A percentile compares a stretch with the other conserved stretches of the same genome.
These are phyloP conservation scores for Hemibagrus wyckioides DNA, from an alignment of 2,113 vertebrate genomes.

Conservation along the genomic window DNA sequence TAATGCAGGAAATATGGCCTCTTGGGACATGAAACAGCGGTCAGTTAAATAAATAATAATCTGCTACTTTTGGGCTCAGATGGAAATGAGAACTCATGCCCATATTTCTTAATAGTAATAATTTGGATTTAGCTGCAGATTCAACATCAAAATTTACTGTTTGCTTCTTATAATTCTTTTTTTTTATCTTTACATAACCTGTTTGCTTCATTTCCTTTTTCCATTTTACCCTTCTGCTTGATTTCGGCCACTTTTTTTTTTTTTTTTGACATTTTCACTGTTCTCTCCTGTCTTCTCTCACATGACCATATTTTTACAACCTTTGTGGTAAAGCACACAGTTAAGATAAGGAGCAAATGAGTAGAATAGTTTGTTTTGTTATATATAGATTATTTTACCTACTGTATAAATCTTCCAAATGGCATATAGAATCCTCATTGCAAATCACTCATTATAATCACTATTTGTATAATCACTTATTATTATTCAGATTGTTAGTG, in stretches of 20 bases:
- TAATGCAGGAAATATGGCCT: slow-evolving; percentile 69
- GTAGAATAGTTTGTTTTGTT: too few relatives aligned
- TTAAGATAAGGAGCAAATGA: neutral
- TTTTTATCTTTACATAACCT: neutral
- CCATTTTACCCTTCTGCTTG: neutral
- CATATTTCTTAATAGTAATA: slow-evolving; percentile 19
- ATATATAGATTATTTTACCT: neutral
- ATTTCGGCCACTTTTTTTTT: neutral
- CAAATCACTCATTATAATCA: too few relatives aligned
- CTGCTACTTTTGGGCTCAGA: slow-evolving; percentile 33
- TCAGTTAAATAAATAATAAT: slow-evolving; percentile 69
- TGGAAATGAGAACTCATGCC: slow-evolving; percentile 41
- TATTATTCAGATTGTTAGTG: neutral
- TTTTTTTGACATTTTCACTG: neutral
- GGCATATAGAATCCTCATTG: neutral
- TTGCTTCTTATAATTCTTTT: neutral
- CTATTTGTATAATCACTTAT: too few relatives aligned
- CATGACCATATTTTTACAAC: neutral
- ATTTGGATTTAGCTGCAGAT: neutral
- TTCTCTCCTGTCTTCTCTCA: neutral
- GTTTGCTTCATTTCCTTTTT: neutral
- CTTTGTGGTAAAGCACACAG: slow-evolving; percentile 7
- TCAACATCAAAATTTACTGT: neutral
- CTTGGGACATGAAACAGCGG: slow-evolving; percentile 51
- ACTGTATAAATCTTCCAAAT: neutral